Evolutionary conservation across 2,888 invertebrate genomes (phyloP).

Genomic region (Phanerotoma sp.): DNA sequence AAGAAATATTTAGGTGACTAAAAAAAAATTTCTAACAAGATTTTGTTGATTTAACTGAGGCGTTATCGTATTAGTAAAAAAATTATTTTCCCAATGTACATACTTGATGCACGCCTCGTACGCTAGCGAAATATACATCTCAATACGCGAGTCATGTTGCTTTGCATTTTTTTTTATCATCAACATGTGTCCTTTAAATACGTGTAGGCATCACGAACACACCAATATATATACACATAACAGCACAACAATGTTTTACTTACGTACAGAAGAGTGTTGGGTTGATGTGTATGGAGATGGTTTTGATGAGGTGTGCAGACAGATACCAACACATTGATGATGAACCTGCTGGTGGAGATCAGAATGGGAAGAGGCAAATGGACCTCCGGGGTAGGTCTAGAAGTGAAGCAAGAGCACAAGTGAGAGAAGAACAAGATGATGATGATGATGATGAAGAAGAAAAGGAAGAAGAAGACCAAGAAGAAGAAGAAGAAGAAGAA

Average conservation of each 20-base stretch:
- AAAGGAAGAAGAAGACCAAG: conserved; percentile 9
- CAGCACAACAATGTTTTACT: too few species aligned
- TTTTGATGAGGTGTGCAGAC: background rate
- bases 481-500: conserved; percentile 14
- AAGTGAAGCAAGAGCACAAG: conserved; percentile 18
- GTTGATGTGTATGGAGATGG: conserved; percentile 3
- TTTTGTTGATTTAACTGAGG: too few species aligned
- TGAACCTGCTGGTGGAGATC: background rate
- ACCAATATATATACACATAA: background rate
- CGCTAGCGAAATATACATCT: conserved; percentile 53
- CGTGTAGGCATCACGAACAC: background rate
- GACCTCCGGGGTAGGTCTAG: conserved; percentile 36
- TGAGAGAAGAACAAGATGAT: background rate
- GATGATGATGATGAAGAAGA: too few species aligned
- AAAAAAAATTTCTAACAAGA: too few species aligned
- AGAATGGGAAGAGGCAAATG: conserved; percentile 31
- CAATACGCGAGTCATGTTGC: conserved; percentile 37
- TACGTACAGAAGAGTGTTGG: conserved; percentile 9
- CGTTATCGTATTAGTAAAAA: too few species aligned
- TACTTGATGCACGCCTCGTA: conserved; percentile 36
- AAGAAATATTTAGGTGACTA: too few species aligned
- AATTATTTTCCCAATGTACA: too few species aligned
- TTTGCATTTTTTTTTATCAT: background rate
- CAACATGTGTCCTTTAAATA: background rate
- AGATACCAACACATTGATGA: conserved; percentile 9